phyloP scores from a whole-genome alignment of 2,113 vertebrate species.

The Myotis lucifugus region DNA sequence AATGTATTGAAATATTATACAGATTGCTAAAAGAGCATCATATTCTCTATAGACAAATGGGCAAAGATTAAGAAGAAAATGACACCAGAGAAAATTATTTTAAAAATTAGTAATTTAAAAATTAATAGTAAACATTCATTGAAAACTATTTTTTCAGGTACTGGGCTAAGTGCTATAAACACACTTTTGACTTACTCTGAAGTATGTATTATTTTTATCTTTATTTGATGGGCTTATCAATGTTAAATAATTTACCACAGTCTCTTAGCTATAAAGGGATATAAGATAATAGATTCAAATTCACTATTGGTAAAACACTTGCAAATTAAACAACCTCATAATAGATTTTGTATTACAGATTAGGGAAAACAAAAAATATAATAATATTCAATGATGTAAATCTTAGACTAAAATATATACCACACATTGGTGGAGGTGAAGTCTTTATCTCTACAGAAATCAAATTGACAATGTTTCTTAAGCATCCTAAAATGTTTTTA shows the following conservation, averaged over 20 bases:
- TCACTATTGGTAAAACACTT: slow-evolving; percentile 1
- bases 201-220: background rate
- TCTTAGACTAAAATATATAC: background rate
- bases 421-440: background rate
- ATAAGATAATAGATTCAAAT: slow-evolving; percentile 28
- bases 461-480: background rate
- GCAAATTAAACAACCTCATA: slow-evolving; percentile 4
- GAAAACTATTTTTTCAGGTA: background rate
- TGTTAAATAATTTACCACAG: slow-evolving; percentile 11
- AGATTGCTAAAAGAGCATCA: background rate
- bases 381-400: background rate
- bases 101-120: background rate
- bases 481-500: background rate
- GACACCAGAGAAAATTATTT: background rate
- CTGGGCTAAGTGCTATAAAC: background rate
- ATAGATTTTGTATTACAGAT: slow-evolving; percentile 21
- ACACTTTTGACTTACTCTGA: background rate
- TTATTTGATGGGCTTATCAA: background rate
- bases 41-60: background rate
- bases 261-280: background rate
- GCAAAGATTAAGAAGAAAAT: background rate
- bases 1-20: background rate
- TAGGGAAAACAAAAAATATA: slow-evolving; percentile 37
- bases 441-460: background rate
- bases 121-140: background rate